A percentile compares a stretch with the other conserved stretches of the same genome.
Conservation (phyloP, 2,113 vertebrate genomes). For the Hystrix brachyura region DNA sequence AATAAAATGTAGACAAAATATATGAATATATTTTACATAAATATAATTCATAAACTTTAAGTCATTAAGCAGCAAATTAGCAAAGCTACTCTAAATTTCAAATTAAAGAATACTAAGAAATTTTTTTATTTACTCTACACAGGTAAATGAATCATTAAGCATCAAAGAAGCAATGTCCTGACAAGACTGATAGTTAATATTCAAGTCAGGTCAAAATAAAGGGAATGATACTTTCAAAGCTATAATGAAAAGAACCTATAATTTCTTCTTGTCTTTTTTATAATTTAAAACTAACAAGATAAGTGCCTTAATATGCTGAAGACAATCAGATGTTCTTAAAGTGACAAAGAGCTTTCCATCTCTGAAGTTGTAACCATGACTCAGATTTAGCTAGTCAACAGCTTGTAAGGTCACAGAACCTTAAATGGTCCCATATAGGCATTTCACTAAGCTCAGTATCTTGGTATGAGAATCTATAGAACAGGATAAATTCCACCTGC, state of each 20-base stretch:
- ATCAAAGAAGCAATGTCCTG: slow-evolving; percentile 29
- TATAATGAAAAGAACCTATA: slow-evolving; percentile 11
- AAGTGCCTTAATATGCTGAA: not conserved
- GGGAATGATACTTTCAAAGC: slow-evolving; percentile 46
- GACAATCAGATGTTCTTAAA: slow-evolving; percentile 11
- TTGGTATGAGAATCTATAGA: not conserved
- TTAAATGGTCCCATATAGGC: not conserved
- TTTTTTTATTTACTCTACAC: not conserved
- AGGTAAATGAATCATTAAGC: not conserved
- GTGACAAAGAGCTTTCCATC: slow-evolving; percentile 20
- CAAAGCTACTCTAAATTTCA: slow-evolving; percentile 51
- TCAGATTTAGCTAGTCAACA: not conserved
- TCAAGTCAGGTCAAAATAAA: slow-evolving; percentile 39
- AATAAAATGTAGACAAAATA: slow-evolving; percentile 45
- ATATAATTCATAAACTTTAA: slow-evolving; percentile 14
- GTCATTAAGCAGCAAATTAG: slow-evolving; percentile 44
- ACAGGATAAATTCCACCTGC: not conserved
- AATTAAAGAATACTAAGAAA: slow-evolving; percentile 36
- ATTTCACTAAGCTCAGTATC: not conserved
- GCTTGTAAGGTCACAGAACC: not conserved
- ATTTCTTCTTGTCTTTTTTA: slow-evolving; percentile 34
- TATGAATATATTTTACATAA: not conserved
- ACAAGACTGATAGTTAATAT: slow-evolving; percentile 31
- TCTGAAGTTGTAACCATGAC: not conserved
- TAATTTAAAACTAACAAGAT: slow-evolving; percentile 64